Conservation (phyloP, 2,888 invertebrate genomes). For the Mythimna loreyi region DNA sequence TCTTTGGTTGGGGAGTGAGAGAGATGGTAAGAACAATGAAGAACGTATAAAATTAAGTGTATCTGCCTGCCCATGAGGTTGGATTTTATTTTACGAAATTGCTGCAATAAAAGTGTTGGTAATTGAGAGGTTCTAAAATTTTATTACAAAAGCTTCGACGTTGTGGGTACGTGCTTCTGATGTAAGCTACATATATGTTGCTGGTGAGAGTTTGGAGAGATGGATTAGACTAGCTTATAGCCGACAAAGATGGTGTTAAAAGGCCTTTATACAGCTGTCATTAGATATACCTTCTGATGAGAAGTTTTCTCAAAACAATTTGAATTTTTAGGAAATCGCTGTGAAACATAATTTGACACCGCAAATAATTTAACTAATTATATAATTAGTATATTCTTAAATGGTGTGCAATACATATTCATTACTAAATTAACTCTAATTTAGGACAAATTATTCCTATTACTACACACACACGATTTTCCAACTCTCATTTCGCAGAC, state of each 20-base stretch:
- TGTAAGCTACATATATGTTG: conserved; percentile 16
- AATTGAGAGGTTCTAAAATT: conserved; percentile 84
- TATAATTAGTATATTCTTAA: too few relatives aligned
- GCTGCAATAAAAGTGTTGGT: conserved; percentile 86
- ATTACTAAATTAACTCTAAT: too few relatives aligned
- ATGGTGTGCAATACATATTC: too few relatives aligned
- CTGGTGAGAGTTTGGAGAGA: conserved; percentile 10
- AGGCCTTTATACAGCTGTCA: neutral
- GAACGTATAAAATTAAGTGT: conserved; percentile 87
- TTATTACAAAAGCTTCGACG: conserved; percentile 72
- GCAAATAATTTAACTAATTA: too few relatives aligned
- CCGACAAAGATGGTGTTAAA: neutral
- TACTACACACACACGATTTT: too few relatives aligned
- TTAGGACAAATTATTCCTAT: too few relatives aligned
- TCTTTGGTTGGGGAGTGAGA: conserved; percentile 66
- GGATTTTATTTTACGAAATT: conserved; percentile 87
- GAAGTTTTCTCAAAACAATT: neutral
- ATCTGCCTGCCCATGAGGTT: conserved; percentile 83
- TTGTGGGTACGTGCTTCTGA: conserved; percentile 43
- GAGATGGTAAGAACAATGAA: conserved; percentile 78
- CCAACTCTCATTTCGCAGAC: too few relatives aligned
- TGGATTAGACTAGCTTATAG: conserved; percentile 1
- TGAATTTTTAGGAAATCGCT: too few relatives aligned
- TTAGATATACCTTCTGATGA: neutral
- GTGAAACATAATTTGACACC: too few relatives aligned